These are phyloP conservation scores for Orthosia cruda DNA, from an alignment of 2,888 invertebrate genomes.

Conservation along the genomic window DNA sequence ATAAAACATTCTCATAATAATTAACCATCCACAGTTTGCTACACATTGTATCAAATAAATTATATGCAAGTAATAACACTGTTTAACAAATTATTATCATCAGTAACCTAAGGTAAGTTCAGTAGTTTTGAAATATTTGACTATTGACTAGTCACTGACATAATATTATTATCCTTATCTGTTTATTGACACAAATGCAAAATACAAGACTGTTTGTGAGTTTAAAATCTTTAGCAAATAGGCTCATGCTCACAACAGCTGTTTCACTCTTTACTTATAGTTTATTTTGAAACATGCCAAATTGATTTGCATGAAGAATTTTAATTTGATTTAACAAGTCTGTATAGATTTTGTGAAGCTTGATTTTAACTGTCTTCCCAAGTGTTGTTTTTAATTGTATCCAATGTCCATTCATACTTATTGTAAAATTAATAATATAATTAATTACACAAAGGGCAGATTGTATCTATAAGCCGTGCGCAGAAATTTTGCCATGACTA, in stretches of 20 bases:
- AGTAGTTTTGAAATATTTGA: constrained; percentile 17
- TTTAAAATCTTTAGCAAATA: constrained; percentile 28
- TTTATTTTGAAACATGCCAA: constrained; percentile 8
- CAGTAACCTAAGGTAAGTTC: not conserved
- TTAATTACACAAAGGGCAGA: no score
- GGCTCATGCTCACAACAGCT: constrained; percentile 14
- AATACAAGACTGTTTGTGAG: constrained; percentile 9
- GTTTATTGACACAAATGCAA: constrained; percentile 25
- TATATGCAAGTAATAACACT: not conserved
- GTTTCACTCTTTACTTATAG: not conserved
- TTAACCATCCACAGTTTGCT: not conserved
- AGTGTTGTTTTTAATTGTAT: not conserved
- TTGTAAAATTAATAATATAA: not conserved
- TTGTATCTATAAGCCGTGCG: no score
- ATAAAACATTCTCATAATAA: constrained; percentile 1
- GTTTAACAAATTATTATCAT: not conserved
- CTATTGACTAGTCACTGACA: constrained; percentile 18
- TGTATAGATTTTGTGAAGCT: not conserved
- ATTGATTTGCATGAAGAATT: not conserved
- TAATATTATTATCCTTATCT: constrained; percentile 25
- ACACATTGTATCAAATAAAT: constrained; percentile 1
- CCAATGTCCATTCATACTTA: not conserved
- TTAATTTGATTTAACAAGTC: not conserved
- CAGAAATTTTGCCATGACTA: no score
- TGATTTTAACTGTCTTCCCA: not conserved